Evolutionary conservation across 2,113 vertebrate species (phyloP), one percentile per base, ranked within the genome.

Genomic region (Oplegnathus fasciatus): DNA sequence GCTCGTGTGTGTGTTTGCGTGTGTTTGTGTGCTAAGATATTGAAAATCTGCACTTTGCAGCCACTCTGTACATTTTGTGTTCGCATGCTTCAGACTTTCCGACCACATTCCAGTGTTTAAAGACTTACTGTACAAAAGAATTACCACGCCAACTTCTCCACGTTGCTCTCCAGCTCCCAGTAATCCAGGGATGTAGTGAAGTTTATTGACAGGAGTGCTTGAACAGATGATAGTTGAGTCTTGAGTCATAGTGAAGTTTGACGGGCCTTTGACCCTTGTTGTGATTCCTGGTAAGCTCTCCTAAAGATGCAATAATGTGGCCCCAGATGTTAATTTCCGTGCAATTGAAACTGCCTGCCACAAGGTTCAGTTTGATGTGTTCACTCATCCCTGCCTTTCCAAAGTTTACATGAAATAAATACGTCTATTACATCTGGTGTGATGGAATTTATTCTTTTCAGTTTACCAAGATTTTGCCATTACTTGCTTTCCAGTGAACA

Each of bases 371-470:
- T 80, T 71, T 91, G 62, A 50, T 84, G 93, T 94, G 87, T 96
- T 94, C 93, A 95, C 89, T 91, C 95, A 94, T 94, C 93, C 93
- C 92, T 92, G 91, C 94, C 93, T 95, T 97, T 96, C 95, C 78
- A 94, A 91, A 85, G 95, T 96, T 97, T 97, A 96, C 96, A 99
- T 97, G 98, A 97, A 98, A 98, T 93, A 93, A 93, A 92, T 95
- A 26, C 77, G 90, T 96, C 93, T 95, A 86, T 94, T 90, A 93
- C 92, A 94, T 65, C n/a, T 76, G 50, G 57, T 85, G 34, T 71
- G 34, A 64, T 69, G 30, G 46, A 66, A 40, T 77, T 64, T 4
- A 9, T 75, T 79, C 1, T 37, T 67, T 75, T 77, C 1, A 57
- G 2, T 26, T 73, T 66, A 24, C 5, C 4, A 22, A 80, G 22